A percentile compares a stretch with the other conserved stretches of the same genome.
These are phyloP conservation scores for Punctoribates punctum DNA, from an alignment of 2,888 invertebrate species.

Conservation along the genomic window DNA sequence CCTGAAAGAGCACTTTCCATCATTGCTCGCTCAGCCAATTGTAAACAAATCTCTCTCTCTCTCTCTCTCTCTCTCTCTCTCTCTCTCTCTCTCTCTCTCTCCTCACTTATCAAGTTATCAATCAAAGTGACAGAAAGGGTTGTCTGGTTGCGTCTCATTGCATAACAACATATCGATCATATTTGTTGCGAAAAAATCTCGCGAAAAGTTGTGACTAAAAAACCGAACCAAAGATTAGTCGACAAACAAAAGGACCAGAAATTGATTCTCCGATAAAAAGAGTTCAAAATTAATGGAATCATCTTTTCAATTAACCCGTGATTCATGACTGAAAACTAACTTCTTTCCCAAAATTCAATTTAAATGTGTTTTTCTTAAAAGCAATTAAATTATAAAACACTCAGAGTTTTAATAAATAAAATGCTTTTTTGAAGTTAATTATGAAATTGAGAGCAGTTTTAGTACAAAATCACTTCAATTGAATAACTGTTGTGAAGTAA, in stretches of 20 bases:
- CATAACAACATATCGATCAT: background rate
- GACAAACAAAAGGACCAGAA: background rate
- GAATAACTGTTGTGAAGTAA: no score
- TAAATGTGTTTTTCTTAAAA: no score
- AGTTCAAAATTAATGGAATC: background rate
- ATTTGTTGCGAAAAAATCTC: background rate
- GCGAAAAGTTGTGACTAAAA: background rate
- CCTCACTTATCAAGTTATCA: background rate
- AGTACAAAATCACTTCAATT: no score
- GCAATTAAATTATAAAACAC: no score
- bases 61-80: no score
- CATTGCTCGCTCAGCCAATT: no score
- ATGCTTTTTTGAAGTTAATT: no score
- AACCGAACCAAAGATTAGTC: background rate
- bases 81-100: no score
- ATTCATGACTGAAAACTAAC: background rate
- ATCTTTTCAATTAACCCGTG: background rate
- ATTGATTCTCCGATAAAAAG: background rate
- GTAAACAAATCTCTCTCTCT: no score
- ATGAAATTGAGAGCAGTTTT: no score
- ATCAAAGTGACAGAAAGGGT: background rate
- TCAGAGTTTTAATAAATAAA: no score
- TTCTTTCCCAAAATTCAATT: background rate
- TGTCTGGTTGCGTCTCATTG: background rate
- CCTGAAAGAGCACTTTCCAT: no score